Percentiles rank a stretch among this genome's conserved stretches.
phyloP scores from a whole-genome alignment of 2,888 invertebrate genomes.

The Asteroscopus sphinx region DNA sequence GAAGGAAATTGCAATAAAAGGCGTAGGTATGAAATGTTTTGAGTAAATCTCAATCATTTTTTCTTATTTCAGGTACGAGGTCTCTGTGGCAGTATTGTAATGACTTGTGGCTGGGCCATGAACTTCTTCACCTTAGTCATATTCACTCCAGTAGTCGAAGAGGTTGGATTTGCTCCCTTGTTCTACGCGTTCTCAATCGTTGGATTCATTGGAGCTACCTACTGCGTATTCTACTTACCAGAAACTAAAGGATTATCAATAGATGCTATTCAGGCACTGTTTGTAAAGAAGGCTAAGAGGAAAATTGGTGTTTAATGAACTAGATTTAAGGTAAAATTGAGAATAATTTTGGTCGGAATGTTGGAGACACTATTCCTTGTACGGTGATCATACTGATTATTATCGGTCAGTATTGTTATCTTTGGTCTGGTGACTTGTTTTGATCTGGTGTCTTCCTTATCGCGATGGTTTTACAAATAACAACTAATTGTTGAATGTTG shows the following conservation, averaged over 20 bases:
- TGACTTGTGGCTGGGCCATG: constrained; percentile 75
- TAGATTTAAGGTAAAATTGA: not conserved
- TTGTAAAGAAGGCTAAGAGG: constrained; percentile 66
- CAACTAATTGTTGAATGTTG: no score
- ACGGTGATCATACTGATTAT: not conserved
- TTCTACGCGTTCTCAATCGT: constrained; percentile 80
- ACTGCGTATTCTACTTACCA: constrained; percentile 76
- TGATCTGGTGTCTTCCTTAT: no score
- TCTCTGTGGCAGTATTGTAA: constrained; percentile 72
- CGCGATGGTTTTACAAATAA: no score
- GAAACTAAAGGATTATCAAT: constrained; percentile 85
- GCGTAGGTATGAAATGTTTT: not conserved
- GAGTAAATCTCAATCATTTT: not conserved
- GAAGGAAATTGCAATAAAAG: no score
- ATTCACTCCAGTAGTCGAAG: constrained; percentile 76
- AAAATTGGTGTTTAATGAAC: constrained; percentile 23
- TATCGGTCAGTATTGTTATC: not conserved
- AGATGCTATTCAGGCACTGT: constrained; percentile 76
- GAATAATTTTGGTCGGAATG: not conserved
- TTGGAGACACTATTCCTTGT: not conserved
- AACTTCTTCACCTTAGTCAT: constrained; percentile 79
- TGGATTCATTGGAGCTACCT: constrained; percentile 75
- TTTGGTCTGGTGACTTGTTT: not conserved
- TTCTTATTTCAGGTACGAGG: constrained; percentile 72
- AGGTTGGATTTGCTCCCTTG: constrained; percentile 74